Conservation (phyloP, 2,888 invertebrate genomes). For the Melieria crassipennis region DNA sequence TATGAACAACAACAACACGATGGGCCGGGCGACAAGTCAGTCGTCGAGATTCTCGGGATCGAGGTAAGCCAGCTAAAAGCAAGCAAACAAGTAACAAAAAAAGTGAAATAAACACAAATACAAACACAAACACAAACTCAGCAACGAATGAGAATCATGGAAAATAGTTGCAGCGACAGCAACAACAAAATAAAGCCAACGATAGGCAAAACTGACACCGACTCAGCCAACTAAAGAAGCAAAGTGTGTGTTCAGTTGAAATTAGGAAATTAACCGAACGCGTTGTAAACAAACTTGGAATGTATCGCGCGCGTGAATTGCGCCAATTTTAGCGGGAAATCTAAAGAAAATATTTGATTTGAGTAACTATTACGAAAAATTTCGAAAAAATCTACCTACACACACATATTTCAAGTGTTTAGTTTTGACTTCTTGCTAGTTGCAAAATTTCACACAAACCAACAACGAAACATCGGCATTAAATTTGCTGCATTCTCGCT, state of each 20-base stretch:
- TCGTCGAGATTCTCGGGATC: constrained; percentile 74
- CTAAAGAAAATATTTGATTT: neutral
- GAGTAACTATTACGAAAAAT: too few species aligned
- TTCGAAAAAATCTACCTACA: too few species aligned
- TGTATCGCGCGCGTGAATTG: neutral
- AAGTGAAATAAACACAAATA: neutral
- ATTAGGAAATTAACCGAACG: too few species aligned
- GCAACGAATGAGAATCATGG: neutral
- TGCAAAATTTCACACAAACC: too few species aligned
- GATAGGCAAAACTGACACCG: neutral
- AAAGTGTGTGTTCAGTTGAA: neutral
- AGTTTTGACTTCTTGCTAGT: too few species aligned
- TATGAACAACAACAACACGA: constrained; percentile 70
- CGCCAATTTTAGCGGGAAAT: constrained; percentile 2
- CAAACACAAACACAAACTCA: neutral
- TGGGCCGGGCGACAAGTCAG: constrained; percentile 71
- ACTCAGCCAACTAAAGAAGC: neutral
- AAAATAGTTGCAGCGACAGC: neutral
- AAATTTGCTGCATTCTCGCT: too few species aligned
- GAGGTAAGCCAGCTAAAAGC: constrained; percentile 65
- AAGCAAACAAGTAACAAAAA: neutral
- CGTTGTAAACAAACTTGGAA: too few species aligned
- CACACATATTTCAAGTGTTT: too few species aligned
- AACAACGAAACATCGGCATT: too few species aligned
- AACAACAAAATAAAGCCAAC: neutral